Evolutionary conservation across 2,888 invertebrate species (phyloP), one percentile per base, ranked within the genome.

Genomic region (Psylliodes chrysocephalus): DNA sequence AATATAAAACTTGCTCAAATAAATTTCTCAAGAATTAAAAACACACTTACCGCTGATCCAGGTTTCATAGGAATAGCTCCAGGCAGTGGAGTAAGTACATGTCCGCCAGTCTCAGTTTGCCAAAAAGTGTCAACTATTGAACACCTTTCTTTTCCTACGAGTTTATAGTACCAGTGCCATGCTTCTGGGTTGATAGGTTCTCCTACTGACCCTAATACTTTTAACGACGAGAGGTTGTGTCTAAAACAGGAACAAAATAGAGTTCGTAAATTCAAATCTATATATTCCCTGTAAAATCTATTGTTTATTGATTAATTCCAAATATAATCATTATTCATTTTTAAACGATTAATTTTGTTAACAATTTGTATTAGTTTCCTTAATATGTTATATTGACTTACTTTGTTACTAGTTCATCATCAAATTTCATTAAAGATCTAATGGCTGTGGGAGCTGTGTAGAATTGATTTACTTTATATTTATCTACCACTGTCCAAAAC

Each of bases 101-200:
- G 98, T 0, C 98, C 98, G 6, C 98, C 98, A 3, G 98, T 99
- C 86, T 99, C 99, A 0, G 99, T 99, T 85, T 99, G 99, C 98
- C 98, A 99, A 84, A 96, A 99, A 0, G 99, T 99, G 81, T 99
- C 99, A 0, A 94, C 95, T 77, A 99, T 92, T 59, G 97, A 94
- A 82, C 95, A 95, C 68, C 88, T 89, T 47, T 89, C 88, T 66
- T 89, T 87, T 2, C 97, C 97, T 19, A 97, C 88, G 25, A 90
- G 78, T 71, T 90, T 87, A 81, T 96, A 91, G 82, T 96, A 98
- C 98, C 98, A 98, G 51, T 92, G 82, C 98, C 98, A 98, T 0
- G 98, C 98, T 82, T 98, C 98, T 0, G 97, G 93, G 83, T 99
- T 99, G 71, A 99, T 99, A 0, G 99, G 99, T 82, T 99, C 99